A percentile compares a stretch with the other conserved stretches of the same genome.
Evolutionary conservation across 2,888 invertebrate genomes (phyloP).

Genomic region (Drosophila histrio): DNA sequence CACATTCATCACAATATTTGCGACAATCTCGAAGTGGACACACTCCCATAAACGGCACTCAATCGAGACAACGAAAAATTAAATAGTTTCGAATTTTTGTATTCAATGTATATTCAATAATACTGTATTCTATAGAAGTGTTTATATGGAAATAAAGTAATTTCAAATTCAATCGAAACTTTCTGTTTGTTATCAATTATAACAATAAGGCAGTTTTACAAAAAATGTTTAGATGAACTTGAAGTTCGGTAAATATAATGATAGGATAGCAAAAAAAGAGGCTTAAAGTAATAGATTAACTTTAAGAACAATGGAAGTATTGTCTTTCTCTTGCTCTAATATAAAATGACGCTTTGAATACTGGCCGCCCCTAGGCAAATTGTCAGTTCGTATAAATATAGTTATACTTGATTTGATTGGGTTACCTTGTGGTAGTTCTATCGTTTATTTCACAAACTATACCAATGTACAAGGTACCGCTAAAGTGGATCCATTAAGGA

Average conservation of each 20-base stretch:
- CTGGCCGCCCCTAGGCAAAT: too few species aligned
- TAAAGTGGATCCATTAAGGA: neutral
- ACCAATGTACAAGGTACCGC: neutral
- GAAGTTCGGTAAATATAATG: too few species aligned
- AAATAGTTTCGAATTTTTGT: neutral
- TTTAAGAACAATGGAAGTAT: too few species aligned
- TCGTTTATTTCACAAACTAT: too few species aligned
- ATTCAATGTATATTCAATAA: neutral
- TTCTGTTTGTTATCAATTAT: neutral
- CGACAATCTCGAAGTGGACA: constrained; percentile 13
- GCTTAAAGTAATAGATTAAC: too few species aligned
- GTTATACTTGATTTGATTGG: too few species aligned
- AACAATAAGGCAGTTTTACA: neutral
- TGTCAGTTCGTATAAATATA: too few species aligned
- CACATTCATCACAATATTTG: constrained; percentile 55
- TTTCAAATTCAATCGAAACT: neutral
- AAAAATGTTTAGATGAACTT: too few species aligned
- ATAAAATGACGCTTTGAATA: too few species aligned
- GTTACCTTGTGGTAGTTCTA: too few species aligned
- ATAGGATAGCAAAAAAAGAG: too few species aligned
- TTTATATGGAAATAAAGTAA: neutral
- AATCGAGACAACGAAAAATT: neutral
- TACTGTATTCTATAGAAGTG: neutral
- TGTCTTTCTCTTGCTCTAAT: too few species aligned
- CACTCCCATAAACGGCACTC: neutral